These are phyloP conservation scores for Eulemur macaco DNA, from an alignment of 2,113 vertebrate species.

Conservation along the genomic window DNA sequence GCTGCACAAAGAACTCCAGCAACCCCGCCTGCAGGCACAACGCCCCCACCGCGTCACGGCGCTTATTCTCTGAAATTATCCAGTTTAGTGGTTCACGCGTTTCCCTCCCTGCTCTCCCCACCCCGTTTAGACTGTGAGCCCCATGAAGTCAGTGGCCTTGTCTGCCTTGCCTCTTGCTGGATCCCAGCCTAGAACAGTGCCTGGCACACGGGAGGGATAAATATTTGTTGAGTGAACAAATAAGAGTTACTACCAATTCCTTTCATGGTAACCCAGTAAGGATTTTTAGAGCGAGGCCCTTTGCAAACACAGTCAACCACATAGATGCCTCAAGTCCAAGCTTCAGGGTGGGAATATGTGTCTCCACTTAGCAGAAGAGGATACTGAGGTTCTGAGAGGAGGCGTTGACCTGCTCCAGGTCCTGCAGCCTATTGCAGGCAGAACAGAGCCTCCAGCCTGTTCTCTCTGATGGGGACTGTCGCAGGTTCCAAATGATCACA, in stretches of 20 bases:
- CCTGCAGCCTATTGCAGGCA: not conserved
- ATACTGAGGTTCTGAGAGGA: not conserved
- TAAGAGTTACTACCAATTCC: not conserved
- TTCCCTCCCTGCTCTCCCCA: not conserved
- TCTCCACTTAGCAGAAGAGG: not conserved
- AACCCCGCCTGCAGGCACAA: not conserved
- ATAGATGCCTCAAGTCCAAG: not conserved
- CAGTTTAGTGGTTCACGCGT: too few species aligned
- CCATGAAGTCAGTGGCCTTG: not conserved
- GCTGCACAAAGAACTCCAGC: not conserved
- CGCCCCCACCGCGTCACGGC: not conserved
- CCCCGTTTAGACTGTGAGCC: not conserved
- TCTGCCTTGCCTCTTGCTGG: not conserved
- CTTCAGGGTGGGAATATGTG: not conserved
- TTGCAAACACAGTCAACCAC: not conserved
- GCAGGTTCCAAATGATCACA: not conserved
- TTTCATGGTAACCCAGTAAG: accelerated
- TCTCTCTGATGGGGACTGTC: not conserved
- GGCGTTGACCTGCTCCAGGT: not conserved
- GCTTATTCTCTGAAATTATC: not conserved
- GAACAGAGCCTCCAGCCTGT: not conserved
- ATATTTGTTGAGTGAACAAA: not conserved
- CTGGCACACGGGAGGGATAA: not conserved
- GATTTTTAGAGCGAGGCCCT: not conserved
- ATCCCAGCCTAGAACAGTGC: not conserved